Evolutionary conservation across 1,140 invertebrate species (phyloP), one percentile per base, ranked within the genome.

Genomic region (Schmidtea mediterranea): DNA sequence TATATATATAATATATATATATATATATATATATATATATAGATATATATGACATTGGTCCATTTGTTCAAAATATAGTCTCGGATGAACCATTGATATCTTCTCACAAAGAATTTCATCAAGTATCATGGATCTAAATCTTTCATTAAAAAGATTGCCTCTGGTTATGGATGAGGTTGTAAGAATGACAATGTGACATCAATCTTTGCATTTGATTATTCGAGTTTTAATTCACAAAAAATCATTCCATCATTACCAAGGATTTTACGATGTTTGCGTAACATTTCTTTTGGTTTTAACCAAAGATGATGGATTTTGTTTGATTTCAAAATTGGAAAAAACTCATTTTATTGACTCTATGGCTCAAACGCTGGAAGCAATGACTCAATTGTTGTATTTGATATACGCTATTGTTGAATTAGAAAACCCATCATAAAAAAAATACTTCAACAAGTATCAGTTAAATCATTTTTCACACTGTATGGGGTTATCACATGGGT

Each of bases 401-500:
- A 76, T 92, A 60, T 81, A 79, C 67, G 78, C 81, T 8, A 67
- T 90, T 1, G 60, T 92, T 22, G 69, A 75, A 46, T 71, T 75
- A 52, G 72, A 76, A n/a, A 74, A 82, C 65, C 71, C 71, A 10
- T 62, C 73, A 37, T 90, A 0, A 73, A 62, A 67, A 90, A 55
- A 74, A 80, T 57, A 75, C 72, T 78, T 80, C 65, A 68, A 59
- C 58, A 37, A 32, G 6, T 47, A 46, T 22, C 13, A 19, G 39
- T 48, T 16, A 22, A 48, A 48, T 22, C 48, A 13, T 15, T 24
- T 15, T 51, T 50, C 26, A 23, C 36, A 5, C 8, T 39, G 5
- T n/a, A 9, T n/a, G 95, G 90, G 79, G 79, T 83, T 56, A 75
- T 95, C 52, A 95, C 89, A 2, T 95, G 90, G 90, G 95, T 87